Conservation (phyloP, 2,797 vertebrate species). For the Phoeniculus purpureus region DNA sequence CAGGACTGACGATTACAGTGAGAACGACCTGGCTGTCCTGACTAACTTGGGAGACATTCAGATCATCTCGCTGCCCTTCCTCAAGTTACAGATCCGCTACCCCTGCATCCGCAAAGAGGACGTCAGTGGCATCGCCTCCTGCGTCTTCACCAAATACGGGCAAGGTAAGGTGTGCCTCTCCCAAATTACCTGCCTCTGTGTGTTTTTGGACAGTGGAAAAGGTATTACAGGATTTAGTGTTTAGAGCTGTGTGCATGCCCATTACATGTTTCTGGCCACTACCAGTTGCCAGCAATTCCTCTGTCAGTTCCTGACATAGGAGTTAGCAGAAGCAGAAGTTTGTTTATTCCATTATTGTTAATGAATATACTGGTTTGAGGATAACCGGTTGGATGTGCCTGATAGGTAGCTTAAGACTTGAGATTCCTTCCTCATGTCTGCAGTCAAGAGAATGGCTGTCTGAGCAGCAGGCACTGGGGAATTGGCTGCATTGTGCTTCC, state of each 20-base stretch:
- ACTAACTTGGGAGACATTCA: conserved; percentile 96
- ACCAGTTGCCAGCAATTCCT: background rate
- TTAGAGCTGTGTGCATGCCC: background rate
- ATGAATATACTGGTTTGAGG: background rate
- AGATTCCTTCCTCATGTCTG: background rate
- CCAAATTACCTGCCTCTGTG: background rate
- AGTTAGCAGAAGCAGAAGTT: background rate
- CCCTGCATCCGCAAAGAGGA: conserved; percentile 95
- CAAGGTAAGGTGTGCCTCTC: conserved; percentile 78
- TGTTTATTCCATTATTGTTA: background rate
- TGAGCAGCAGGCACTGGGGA: background rate
- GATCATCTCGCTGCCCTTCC: conserved; percentile 89
- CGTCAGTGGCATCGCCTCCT: conserved; percentile 96
- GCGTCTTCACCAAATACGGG: conserved; percentile 95
- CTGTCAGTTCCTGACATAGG: background rate
- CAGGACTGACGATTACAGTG: conserved; percentile 87
- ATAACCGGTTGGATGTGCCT: background rate
- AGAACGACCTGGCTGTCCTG: conserved; percentile 90
- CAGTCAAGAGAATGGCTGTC: background rate
- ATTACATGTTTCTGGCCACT: background rate
- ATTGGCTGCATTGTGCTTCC: background rate
- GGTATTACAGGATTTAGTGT: background rate
- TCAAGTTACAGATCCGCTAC: conserved; percentile 94
- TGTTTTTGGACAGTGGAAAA: background rate
- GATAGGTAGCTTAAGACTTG: background rate